Evolutionary conservation across 2,888 invertebrate genomes (phyloP).

Genomic region (Idaea straminata): DNA sequence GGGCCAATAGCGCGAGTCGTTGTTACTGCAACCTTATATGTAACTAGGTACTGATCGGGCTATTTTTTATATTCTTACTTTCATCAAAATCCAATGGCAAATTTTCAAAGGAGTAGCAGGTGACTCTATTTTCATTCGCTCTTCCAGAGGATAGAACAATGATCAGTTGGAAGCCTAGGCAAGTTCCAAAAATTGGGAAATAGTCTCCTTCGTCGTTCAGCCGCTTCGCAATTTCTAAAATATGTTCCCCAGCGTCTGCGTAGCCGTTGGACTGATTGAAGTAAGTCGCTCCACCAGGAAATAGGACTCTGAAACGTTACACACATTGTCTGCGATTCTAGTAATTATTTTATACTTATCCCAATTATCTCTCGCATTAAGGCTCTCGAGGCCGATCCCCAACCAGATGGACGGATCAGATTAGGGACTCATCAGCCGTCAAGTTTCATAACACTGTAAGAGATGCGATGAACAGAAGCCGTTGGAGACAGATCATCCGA

Average conservation of each 20-base stretch:
- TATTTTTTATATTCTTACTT: constrained; percentile 64
- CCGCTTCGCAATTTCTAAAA: constrained; percentile 84
- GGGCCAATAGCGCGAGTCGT: background rate
- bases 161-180: constrained; percentile 92
- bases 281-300: constrained; percentile 90
- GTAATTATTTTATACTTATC: background rate
- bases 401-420: too few species aligned
- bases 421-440: too few species aligned
- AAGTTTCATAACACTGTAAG: too few species aligned
- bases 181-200: constrained; percentile 94
- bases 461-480: too few species aligned
- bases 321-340: background rate
- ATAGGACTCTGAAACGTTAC: constrained; percentile 81
- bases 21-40: background rate
- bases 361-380: too few species aligned
- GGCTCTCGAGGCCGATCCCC: too few species aligned
- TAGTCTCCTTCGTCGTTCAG: constrained; percentile 85
- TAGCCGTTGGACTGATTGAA: constrained; percentile 87
- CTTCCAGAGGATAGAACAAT: constrained; percentile 80
- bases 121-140: constrained; percentile 78
- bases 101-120: constrained; percentile 82
- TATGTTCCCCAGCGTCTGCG: constrained; percentile 86
- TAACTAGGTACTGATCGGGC: background rate
- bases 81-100: constrained; percentile 83
- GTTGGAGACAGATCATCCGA: too few species aligned